Conservation (phyloP, 2,888 invertebrate genomes). For the Scaptomyza reducta region DNA sequence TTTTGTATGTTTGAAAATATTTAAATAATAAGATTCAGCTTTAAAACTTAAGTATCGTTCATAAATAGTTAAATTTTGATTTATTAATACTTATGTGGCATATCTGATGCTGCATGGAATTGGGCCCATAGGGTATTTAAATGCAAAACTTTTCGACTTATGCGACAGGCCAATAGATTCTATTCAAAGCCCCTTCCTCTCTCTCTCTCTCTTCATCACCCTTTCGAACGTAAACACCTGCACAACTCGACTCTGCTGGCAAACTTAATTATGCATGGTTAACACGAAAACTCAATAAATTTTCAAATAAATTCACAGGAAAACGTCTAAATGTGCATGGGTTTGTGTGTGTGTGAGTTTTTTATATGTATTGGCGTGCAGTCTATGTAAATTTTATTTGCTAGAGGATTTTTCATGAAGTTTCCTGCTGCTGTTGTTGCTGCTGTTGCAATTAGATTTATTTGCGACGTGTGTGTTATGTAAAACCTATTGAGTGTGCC, state of each 20-base stretch:
- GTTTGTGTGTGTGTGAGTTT: slow-evolving; percentile 17
- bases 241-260: slow-evolving; percentile 34
- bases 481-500: slow-evolving; percentile 70
- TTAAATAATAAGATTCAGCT: too few relatives aligned
- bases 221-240: not conserved
- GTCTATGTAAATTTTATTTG: slow-evolving; percentile 76
- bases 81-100: slow-evolving; percentile 14
- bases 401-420: slow-evolving; percentile 77
- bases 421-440: slow-evolving; percentile 43
- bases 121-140: slow-evolving; percentile 30
- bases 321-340: slow-evolving; percentile 22
- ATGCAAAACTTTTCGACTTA: slow-evolving; percentile 49
- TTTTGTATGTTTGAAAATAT: too few relatives aligned
- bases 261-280: slow-evolving; percentile 83
- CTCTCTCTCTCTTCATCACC: not conserved
- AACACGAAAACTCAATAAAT: slow-evolving; percentile 83
- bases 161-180: slow-evolving; percentile 50
- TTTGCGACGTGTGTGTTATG: slow-evolving; percentile 73
- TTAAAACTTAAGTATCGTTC: too few relatives aligned
- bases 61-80: slow-evolving; percentile 21
- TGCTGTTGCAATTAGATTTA: slow-evolving; percentile 78
- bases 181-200: not conserved
- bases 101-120: not conserved
- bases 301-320: slow-evolving; percentile 78
- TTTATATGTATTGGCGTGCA: slow-evolving; percentile 28